Evolutionary conservation across 2,888 invertebrate species (phyloP), one percentile per base, ranked within the genome.

Genomic region (Chironomus tentans): DNA sequence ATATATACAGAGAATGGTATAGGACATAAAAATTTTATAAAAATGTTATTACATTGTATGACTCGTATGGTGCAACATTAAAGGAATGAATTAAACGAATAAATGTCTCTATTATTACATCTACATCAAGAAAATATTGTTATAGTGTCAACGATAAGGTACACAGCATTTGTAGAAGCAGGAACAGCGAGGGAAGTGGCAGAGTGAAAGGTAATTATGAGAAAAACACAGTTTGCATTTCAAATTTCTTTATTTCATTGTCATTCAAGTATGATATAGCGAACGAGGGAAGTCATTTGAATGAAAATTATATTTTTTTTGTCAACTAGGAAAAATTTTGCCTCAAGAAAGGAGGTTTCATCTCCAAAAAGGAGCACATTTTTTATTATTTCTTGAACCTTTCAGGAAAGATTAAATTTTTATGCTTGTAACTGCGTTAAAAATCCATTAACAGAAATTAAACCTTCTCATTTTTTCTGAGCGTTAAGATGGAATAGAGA

Each of bases 351-450:
- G 38, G 38, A 7, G 38, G 38, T 38, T 38, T 10, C 38, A 38
- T 10, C 10, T 38, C n/a, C 10, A 38, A 38, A 38, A 38, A 38
- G 38, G 38, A 10, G 38, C 38, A 38, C 38, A 28, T 28, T 28
- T 38, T 38, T 38, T 38, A 38, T 38, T 38, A 38, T 10, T 38
- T 38, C 10, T 21, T 65, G 13, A 71, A 50, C 47, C 71, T 71
- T 71, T 71, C 56, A 48, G 38, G 46, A 46, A 38, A 24, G 74
- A 68, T 74, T 74, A 68, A 74, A 68, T 74, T 74, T 24, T 68
- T 74, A 48, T 68, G 65, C 74, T 47, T 24, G 74, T 68, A 74
- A 65, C 48, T 70, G 65, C 13, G 48, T 74, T 68, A 74, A 48
- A 21, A 74, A 65, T 68, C 74, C 74, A 74, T 74, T 74, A 74